These are phyloP conservation scores for Heliothis virescens DNA, from an alignment of 1,140 invertebrate species.

Conservation along the genomic window DNA sequence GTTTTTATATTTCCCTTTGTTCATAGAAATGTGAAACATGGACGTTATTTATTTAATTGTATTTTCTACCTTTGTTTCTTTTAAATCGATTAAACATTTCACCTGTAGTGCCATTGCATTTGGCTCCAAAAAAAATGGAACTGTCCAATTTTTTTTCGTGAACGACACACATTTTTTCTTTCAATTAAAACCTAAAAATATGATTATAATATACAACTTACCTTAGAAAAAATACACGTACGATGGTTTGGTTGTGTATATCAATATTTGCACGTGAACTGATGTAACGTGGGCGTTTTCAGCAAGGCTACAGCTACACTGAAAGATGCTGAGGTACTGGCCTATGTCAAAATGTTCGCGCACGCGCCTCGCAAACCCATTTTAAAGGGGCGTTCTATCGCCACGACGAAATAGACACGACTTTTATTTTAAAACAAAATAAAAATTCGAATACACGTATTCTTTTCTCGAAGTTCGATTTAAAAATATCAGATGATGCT, in stretches of 20 bases:
- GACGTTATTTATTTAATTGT: not conserved
- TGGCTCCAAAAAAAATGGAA: not conserved
- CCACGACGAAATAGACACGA: slow-evolving; percentile 20
- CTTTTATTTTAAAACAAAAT: not conserved
- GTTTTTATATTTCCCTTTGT: not conserved
- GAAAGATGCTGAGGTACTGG: slow-evolving; percentile 64
- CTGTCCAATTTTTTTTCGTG: too few relatives aligned
- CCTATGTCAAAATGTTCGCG: slow-evolving; percentile 63
- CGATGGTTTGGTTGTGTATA: slow-evolving; percentile 4
- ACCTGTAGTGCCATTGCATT: not conserved
- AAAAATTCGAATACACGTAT: not conserved
- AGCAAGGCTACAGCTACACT: slow-evolving; percentile 34
- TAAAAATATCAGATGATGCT: slow-evolving; percentile 11
- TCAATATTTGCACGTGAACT: not conserved
- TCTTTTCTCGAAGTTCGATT: slow-evolving; percentile 1
- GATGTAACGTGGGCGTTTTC: slow-evolving; percentile 19
- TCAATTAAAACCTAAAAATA: not conserved
- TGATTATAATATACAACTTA: not conserved
- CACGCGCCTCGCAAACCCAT: slow-evolving; percentile 57
- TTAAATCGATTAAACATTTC: not conserved
- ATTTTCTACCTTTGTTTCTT: too few relatives aligned
- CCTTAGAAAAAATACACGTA: slow-evolving; percentile 15
- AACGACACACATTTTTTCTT: too few relatives aligned
- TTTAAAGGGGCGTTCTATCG: slow-evolving; percentile 53
- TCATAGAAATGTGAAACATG: not conserved